Evolutionary conservation across 2,113 vertebrate species (phyloP), one percentile per base, ranked within the genome.

Genomic region (Eurypyga helias): DNA sequence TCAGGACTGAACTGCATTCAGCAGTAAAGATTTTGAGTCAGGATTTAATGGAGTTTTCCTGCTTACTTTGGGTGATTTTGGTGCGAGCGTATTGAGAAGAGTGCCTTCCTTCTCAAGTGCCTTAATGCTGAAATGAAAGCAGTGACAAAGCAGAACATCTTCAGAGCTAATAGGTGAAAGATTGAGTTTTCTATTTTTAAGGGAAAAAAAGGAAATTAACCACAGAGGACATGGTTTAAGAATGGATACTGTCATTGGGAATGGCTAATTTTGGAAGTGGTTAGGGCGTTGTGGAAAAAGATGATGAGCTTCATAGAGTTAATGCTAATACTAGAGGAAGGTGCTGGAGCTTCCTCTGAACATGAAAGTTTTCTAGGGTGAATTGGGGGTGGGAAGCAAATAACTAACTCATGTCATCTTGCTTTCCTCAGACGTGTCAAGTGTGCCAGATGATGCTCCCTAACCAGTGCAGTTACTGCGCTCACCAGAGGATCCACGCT

Each of bases 381-480:
- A 71, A 77, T 45, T 54, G 2, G 7, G 14, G 12, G 8, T 6
- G 51, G 43, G 28, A 0, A 31, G 43, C 62, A 38, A 66, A n/a
- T 19, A 79, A 89, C 13, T 66, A 43, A 77, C 28, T 19, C 28
- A 38, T 4, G 8, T 38, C 24, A 51, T 43, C 45, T 91, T 91
- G 97, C 43, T 94, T 79, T 62, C 81, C 26, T 58, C 98, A 99
- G 99, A 99, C 98, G 0, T 99, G 99, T 93, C 98, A 98, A 71
- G 98, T 99, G 89, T 99, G 99, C 97, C 98, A 99, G 91, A 99
- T 99, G 99, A 97, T 99, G 98, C 97, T 99, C 82, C 99, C 99
- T 86, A 99, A 99, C 98, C 99, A 99, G 91, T 99, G 99, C 97
- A 99, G 99, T 93, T 99, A 98, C 97, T 98, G 98, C 20, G 99